Base-by-base conservation (phyloP, 2,797 vertebrate species). In the Myotis daubentonii region DNA sequence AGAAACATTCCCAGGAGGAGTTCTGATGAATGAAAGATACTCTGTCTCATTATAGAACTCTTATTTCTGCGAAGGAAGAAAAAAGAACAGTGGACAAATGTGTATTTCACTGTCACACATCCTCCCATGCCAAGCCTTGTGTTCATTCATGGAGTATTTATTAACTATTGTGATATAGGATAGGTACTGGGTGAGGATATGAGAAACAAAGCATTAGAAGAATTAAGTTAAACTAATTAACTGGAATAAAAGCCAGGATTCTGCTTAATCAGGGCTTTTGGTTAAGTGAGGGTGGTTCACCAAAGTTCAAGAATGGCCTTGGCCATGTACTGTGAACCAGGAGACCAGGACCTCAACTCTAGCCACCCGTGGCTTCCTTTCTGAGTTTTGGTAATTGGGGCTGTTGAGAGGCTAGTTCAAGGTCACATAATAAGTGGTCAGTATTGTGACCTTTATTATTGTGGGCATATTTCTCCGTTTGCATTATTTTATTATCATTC, bases 41-140 rank as follows among this genome's bases (percentile, higher is more conserved):
- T 22, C 33, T 47, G 0, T 57, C 25, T 84, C 33, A 17, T 65
- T 65, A 33, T 25, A 65, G 53, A 71, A 28, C 62, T 84, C 53
- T 78, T n/a, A 71, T n/a, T 95, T 62, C 78, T 84, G 78, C 65
- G 62, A 76, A 51, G 49, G 89, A 53, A 71, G 68, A 53, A 47
- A 47, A 44, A 70, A 57, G 60, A 71, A 30, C 30, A 55, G 36
- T 15, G 53, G 71, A 47, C 51, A 25, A 30, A 62, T 47, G 36
- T 36, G 0, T 19, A 13, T 85, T 53, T 28, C 81, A 53, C 41
- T 36, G 1, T 79, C 20, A 47, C 4, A 1, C 38, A 25, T 66
- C 53, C 47, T 94, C 30, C 47, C 53, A 10, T 30, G 30, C 47
- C 70, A 12, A 47, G 72, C 53, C 49, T 71, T 84, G 71, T 12